Conservation (phyloP, 2,888 invertebrate genomes). For the Pyrocoelia pectoralis region DNA sequence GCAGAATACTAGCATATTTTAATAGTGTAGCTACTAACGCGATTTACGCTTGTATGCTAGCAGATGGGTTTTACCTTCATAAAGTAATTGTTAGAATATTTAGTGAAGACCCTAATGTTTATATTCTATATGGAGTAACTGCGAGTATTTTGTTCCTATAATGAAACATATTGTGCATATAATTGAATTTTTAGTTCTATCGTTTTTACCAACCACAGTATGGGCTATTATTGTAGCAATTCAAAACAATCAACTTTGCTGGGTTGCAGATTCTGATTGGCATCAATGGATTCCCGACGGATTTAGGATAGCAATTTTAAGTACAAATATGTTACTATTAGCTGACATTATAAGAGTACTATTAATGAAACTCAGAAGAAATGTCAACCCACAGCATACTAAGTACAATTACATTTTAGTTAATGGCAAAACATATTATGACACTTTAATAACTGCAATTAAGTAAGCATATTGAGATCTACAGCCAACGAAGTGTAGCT, state of each 20-base stretch:
- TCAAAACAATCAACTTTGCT: conserved; percentile 66
- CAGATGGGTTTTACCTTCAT: conserved; percentile 72
- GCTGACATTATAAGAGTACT: conserved; percentile 72
- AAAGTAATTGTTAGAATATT: conserved; percentile 73
- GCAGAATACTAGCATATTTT: conserved; percentile 64
- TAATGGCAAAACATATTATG: conserved; percentile 26
- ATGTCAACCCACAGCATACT: conserved; percentile 59
- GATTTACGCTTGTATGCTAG: conserved; percentile 75
- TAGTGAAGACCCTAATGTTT: conserved; percentile 63
- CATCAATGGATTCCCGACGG: conserved; percentile 70
- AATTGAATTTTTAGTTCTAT: conserved; percentile 53
- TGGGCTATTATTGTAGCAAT: conserved; percentile 66
- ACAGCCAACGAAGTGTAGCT: too few species aligned
- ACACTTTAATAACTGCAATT: conserved; percentile 19
- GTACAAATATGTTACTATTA: conserved; percentile 67
- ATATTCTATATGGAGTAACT: conserved; percentile 60
- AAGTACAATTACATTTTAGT: conserved; percentile 34
- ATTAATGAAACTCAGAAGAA: conserved; percentile 68
- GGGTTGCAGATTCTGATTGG: conserved; percentile 66
- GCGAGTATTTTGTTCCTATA: too few species aligned
- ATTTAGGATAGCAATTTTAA: conserved; percentile 66
- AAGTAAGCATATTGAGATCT: conserved; percentile 26
- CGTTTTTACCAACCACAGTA: conserved; percentile 63
- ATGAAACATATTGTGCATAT: conserved; percentile 6
- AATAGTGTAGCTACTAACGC: conserved; percentile 65